A percentile compares a stretch with the other conserved stretches of the same genome.
Evolutionary conservation across 1,140 invertebrate species (phyloP).

Genomic region (Aphelenchoides fujianensis): DNA sequence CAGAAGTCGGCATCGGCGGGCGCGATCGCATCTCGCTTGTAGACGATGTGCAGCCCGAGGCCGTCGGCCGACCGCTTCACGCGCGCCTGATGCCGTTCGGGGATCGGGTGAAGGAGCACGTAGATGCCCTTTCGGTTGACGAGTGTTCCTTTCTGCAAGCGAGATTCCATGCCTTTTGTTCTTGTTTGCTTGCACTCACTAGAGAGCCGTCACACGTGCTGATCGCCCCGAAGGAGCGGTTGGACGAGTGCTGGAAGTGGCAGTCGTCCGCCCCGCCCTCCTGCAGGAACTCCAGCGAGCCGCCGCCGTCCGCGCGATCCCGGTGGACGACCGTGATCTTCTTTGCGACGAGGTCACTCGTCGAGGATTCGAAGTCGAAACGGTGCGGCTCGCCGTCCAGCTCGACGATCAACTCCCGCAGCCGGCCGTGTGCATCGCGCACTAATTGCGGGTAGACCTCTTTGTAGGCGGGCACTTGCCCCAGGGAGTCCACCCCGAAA

Average conservation of each 20-base stretch:
- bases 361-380: slow-evolving; percentile 42
- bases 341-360: slow-evolving; percentile 46
- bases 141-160: slow-evolving; percentile 60
- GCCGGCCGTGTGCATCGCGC: slow-evolving; percentile 21
- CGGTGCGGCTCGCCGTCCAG: slow-evolving; percentile 27
- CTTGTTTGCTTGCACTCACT: slow-evolving; percentile 30
- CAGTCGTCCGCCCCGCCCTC: slow-evolving; percentile 42
- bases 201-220: slow-evolving; percentile 54
- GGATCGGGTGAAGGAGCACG: slow-evolving; percentile 59
- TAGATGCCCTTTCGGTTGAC: slow-evolving; percentile 44
- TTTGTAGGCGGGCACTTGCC: slow-evolving; percentile 52
- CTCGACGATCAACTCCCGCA: slow-evolving; percentile 38
- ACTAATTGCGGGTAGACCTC: slow-evolving; percentile 45
- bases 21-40: slow-evolving; percentile 49
- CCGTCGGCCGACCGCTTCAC: slow-evolving; percentile 48
- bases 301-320: slow-evolving; percentile 41
- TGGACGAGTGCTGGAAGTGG: slow-evolving; percentile 56
- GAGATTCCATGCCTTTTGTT: neutral
- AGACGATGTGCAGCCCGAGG: slow-evolving; percentile 54
- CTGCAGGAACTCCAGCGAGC: slow-evolving; percentile 17
- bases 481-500: slow-evolving; percentile 48
- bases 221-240: slow-evolving; percentile 54
- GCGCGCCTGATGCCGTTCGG: slow-evolving; percentile 49
- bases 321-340: slow-evolving; percentile 51
- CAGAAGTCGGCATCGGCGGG: slow-evolving; percentile 52